Percentiles rank a stretch among this genome's conserved stretches.
Conservation (phyloP, 2,797 vertebrate species). For the Cyclopterus lumpus region DNA sequence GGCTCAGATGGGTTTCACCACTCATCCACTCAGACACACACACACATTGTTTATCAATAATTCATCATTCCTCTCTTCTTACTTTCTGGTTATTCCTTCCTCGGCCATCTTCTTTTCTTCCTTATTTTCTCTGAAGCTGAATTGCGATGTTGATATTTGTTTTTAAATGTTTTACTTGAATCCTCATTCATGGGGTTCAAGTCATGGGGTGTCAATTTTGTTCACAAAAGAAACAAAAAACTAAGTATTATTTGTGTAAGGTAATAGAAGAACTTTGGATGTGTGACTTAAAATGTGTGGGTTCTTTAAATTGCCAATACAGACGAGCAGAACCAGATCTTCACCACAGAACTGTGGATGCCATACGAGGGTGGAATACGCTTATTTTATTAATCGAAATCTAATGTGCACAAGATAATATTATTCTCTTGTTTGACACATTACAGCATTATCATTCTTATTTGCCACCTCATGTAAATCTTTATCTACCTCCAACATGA, state of each 20-base stretch:
- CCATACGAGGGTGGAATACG: no score
- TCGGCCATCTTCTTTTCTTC: not conserved
- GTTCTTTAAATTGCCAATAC: no score
- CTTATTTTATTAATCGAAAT: no score
- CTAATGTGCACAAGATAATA: no score
- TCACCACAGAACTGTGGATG: no score
- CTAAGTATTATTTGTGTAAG: no score
- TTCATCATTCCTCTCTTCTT: constrained; percentile 5
- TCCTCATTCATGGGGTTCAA: not conserved
- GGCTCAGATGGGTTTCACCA: constrained; percentile 15
- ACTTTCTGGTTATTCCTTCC: not conserved
- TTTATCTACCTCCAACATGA: not conserved
- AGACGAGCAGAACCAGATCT: no score
- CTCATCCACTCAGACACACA: constrained; percentile 2
- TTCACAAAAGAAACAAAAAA: no score
- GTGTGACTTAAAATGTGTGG: no score
- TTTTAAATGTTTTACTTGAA: not conserved
- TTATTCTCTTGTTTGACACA: no score
- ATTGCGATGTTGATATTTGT: not conserved
- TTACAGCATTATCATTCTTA: not conserved
- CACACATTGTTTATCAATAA: constrained; percentile 10
- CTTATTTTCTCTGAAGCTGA: not conserved
- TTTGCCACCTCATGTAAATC: not conserved
- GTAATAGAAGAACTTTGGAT: no score
- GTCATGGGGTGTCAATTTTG: not conserved